A percentile compares a stretch with the other conserved stretches of the same genome.
Conservation (phyloP, 1,140 invertebrate genomes). For the Hesperophylax magnus region DNA sequence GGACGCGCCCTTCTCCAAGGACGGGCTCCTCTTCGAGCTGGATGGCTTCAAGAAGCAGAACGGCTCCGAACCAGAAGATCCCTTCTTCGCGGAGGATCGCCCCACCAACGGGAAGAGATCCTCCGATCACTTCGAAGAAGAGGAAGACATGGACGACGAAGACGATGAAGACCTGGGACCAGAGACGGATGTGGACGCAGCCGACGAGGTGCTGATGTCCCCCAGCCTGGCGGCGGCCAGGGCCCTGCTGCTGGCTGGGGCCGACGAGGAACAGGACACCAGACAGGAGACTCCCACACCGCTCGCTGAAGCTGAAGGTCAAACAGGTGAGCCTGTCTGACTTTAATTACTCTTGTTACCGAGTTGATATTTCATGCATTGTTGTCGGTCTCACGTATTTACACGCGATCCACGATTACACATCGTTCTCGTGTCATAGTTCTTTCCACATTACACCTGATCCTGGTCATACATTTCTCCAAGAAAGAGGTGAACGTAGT, state of each 20-base stretch:
- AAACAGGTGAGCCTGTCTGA: conserved; percentile 49
- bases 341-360: conserved; percentile 19
- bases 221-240: conserved; percentile 57
- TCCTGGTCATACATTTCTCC: no score
- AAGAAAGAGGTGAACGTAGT: no score
- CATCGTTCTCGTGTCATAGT: no score
- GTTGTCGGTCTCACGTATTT: no score
- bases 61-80: conserved; percentile 49
- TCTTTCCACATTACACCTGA: no score
- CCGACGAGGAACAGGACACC: conserved; percentile 38
- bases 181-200: conserved; percentile 74
- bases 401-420: no score
- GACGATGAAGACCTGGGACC: conserved; percentile 73
- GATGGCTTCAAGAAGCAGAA: conserved; percentile 61
- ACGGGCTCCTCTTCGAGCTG: conserved; percentile 57
- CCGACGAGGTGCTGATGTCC: conserved; percentile 66
- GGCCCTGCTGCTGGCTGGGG: conserved; percentile 47
- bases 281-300: conserved; percentile 70
- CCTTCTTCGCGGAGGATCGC: conserved; percentile 61
- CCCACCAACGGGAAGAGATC: conserved; percentile 64
- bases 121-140: conserved; percentile 65
- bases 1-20: conserved; percentile 64
- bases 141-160: conserved; percentile 70
- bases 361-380: not conserved
- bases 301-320: conserved; percentile 67